These are phyloP conservation scores for Trissoscelio sp. DNA, from an alignment of 2,888 invertebrate genomes.

Conservation along the genomic window DNA sequence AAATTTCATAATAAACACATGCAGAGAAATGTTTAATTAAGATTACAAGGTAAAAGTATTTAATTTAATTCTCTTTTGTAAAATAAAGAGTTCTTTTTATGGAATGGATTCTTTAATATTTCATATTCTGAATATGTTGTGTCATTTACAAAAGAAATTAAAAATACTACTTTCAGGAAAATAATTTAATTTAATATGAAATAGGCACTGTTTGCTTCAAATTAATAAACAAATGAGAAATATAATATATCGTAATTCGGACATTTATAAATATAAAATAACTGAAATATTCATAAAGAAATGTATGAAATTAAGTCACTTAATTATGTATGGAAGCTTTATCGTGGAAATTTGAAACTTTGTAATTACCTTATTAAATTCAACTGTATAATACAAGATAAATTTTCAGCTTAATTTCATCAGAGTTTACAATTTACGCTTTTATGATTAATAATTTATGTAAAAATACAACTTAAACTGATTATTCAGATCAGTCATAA, in stretches of 20 bases:
- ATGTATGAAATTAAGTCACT: background rate
- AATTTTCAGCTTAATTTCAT: background rate
- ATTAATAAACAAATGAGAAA: background rate
- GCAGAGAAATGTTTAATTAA: no score
- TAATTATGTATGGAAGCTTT: background rate
- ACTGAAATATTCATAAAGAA: background rate
- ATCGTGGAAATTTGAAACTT: constrained; percentile 17
- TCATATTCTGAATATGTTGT: no score
- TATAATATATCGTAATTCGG: background rate
- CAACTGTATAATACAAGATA: background rate
- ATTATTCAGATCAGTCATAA: no score
- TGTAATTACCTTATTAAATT: constrained; percentile 5
- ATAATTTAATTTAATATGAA: no score
- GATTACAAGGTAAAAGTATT: no score
- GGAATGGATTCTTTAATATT: no score
- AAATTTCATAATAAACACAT: no score
- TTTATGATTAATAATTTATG: background rate
- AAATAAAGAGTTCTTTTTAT: no score
- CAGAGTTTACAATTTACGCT: background rate
- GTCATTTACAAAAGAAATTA: no score
- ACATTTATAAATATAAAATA: background rate
- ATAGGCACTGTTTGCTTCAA: background rate
- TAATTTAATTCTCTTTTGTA: no score
- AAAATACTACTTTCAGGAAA: no score
- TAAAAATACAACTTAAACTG: background rate